Evolutionary conservation across 2,113 vertebrate genomes (phyloP).

Genomic region (Poeciliopsis occidentalis): DNA sequence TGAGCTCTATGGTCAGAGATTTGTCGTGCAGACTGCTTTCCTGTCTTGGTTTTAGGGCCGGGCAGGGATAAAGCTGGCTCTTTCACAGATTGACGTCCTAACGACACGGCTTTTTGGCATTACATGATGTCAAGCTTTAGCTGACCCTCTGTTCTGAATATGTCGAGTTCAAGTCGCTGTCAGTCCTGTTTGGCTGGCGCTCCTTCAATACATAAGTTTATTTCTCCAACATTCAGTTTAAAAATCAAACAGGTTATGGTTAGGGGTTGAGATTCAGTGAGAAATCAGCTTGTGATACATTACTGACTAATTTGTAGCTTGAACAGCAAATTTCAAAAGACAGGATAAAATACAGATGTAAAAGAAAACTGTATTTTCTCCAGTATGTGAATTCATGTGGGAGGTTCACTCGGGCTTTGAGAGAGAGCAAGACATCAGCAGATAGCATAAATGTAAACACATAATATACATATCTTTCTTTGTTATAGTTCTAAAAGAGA

Average conservation of each 20-base stretch:
- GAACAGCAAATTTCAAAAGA: too few relatives aligned
- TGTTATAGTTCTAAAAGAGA: neutral
- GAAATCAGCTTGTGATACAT: too few relatives aligned
- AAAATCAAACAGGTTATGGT: too few relatives aligned
- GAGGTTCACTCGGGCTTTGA: too few relatives aligned
- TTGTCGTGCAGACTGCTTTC: constrained; percentile 7
- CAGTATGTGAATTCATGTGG: neutral
- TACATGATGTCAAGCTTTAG: too few relatives aligned
- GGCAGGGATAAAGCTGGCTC: neutral
- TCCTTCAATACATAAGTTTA: too few relatives aligned
- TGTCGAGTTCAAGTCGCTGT: too few relatives aligned
- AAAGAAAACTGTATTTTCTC: neutral
- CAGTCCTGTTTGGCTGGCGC: too few relatives aligned
- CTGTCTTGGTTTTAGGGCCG: constrained; percentile 18
- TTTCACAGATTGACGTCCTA: neutral
- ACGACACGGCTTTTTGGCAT: neutral
- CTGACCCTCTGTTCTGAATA: too few relatives aligned
- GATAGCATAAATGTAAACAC: neutral
- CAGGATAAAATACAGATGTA: neutral
- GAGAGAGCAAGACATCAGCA: neutral
- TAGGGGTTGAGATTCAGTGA: too few relatives aligned
- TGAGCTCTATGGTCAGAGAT: constrained; percentile 2
- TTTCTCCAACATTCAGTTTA: too few relatives aligned
- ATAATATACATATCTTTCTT: neutral
- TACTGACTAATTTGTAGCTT: too few relatives aligned